Evolutionary conservation across 1,140 invertebrate species (phyloP).

Genomic region (Caenorhabditis elegans): DNA sequence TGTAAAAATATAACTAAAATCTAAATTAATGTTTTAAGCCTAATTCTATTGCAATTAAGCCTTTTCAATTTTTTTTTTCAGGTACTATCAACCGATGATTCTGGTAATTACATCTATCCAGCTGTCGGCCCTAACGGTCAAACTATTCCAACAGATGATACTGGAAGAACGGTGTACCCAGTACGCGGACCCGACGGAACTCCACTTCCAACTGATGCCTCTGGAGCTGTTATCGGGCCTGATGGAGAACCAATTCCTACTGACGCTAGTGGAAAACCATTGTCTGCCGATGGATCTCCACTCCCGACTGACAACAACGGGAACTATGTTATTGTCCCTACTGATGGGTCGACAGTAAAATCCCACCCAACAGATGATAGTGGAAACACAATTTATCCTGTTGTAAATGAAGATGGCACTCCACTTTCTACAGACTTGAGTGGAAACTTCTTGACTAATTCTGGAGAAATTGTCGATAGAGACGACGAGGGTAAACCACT

Average conservation of each 20-base stretch:
- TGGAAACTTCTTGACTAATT: not conserved
- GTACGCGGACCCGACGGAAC: constrained; percentile 38
- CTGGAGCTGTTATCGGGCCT: constrained; percentile 20
- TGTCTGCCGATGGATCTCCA: constrained; percentile 38
- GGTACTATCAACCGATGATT: constrained; percentile 27
- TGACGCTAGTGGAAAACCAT: constrained; percentile 34
- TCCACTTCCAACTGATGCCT: constrained; percentile 36
- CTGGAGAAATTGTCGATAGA: constrained; percentile 24
- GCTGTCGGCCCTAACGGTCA: constrained; percentile 30
- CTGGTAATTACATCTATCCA: constrained; percentile 35
- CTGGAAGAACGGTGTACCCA: constrained; percentile 28
- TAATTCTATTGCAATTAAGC: no score
- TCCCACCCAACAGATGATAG: constrained; percentile 11
- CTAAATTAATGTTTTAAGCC: no score
- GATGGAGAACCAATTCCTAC: constrained; percentile 44
- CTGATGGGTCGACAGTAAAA: not conserved
- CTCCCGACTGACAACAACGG: constrained; percentile 36
- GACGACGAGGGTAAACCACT: constrained; percentile 39
- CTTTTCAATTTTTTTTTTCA: no score
- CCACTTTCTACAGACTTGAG: constrained; percentile 36
- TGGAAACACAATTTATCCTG: constrained; percentile 36
- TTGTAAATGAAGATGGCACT: constrained; percentile 32
- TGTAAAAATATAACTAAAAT: no score
- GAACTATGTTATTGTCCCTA: constrained; percentile 9
- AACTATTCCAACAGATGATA: constrained; percentile 5